Base-by-base conservation (phyloP, 2,113 vertebrate species). In the Sialia sialis region DNA sequence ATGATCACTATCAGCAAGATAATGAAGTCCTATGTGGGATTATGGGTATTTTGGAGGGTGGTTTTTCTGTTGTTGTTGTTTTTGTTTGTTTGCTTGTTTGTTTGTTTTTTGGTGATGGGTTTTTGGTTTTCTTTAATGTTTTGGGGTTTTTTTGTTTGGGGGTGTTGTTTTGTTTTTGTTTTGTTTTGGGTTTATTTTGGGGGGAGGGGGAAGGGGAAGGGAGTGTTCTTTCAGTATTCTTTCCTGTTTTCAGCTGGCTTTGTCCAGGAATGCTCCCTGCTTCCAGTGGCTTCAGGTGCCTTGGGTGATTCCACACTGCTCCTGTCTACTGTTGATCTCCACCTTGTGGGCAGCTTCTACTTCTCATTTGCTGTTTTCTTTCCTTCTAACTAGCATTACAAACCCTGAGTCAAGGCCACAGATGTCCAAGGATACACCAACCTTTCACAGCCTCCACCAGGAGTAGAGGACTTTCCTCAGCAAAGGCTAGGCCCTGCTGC, bases 131-230 rank as follows among this genome's bases (percentile, higher is more conserved):
- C 26, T 66, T 79, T 46, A 46, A 25, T 44, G 7, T 5, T 54
- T 26, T 19, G 9, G 2, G 6, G 4, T 3, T 14, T 60, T 10
- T 32, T 77, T 51, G 6, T 41, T 60, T 30, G 6, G 56, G 18
- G 18, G 9, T 59, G 19, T 23, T 36, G 27, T 44, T 54, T 43
- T 32, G 17, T 22, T 43, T 22, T 43, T 43, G 48, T 49, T 49
- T 49, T 26, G 49, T 51, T 51, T 44, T 39, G 43, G 13, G 11
- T 41, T 7, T 32, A 27, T 49, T 70, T 48, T 59, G 27, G 2
- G 22, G 21, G 46, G 8, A 9, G 1, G 4, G 4, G 3, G 21
- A 4, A 20, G 11, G 2, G 2, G 13, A 5, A 20, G 13, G 2
- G 2, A 16, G 4, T 32, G 6, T 11, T 73, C 73, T 70, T 56